phyloP scores from a whole-genome alignment of 1,140 invertebrate species.

The Dendrolimus kikuchii region DNA sequence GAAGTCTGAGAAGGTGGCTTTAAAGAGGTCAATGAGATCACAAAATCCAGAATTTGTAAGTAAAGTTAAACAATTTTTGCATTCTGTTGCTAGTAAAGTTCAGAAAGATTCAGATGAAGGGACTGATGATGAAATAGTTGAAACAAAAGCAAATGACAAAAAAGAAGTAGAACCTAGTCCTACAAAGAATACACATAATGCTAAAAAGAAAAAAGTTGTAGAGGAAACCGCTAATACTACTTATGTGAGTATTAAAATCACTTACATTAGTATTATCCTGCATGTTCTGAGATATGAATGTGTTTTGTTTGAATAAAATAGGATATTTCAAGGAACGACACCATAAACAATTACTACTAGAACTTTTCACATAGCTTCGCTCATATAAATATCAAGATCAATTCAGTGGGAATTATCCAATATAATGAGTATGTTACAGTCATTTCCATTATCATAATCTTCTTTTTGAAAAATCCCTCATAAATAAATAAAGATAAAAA shows the following conservation, averaged over 20 bases:
- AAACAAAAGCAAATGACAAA: conserved; percentile 10
- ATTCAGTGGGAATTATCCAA: no score
- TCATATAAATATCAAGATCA: no score
- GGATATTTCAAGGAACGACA: no score
- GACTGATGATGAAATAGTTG: conserved; percentile 35
- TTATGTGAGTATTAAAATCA: neutral
- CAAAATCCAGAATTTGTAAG: conserved; percentile 75
- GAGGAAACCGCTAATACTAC: conserved; percentile 22
- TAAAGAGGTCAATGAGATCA: conserved; percentile 68
- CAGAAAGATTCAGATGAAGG: conserved; percentile 35
- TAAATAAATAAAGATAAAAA: no score
- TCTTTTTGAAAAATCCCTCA: no score
- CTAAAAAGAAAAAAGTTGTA: conserved; percentile 43
- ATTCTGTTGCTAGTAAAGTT: conserved; percentile 54
- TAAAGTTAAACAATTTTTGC: conserved; percentile 73
- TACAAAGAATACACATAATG: conserved; percentile 14
- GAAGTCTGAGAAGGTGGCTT: conserved; percentile 39
- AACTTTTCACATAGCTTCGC: no score
- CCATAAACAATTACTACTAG: no score
- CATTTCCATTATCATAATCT: no score
- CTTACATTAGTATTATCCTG: neutral
- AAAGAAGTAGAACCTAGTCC: conserved; percentile 18
- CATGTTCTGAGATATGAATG: no score
- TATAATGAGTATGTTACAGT: no score
- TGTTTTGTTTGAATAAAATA: no score